phyloP scores from a whole-genome alignment of 2,113 vertebrate species.

The Seriola dumerili region DNA sequence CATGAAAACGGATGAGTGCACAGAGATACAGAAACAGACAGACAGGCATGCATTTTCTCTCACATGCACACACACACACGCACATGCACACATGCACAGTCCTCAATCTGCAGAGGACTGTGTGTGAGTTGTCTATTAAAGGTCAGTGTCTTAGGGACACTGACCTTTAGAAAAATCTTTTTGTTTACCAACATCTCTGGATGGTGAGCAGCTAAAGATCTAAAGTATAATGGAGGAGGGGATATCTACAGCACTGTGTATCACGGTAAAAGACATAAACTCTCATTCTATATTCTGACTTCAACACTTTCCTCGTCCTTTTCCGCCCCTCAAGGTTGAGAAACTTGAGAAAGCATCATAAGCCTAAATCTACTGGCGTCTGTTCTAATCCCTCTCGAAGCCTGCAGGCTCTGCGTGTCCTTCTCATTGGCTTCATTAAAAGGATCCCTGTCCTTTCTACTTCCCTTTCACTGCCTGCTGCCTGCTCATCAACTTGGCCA shows the following conservation, averaged over 20 bases:
- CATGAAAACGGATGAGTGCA: slow-evolving; percentile 24
- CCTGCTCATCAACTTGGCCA: slow-evolving; percentile 65
- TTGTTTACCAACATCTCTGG: slow-evolving; percentile 44
- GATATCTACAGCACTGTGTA: not conserved
- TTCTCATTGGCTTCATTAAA: slow-evolving; percentile 77
- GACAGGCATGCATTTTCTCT: slow-evolving; percentile 12
- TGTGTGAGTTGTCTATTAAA: slow-evolving; percentile 47
- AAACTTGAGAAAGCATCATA: slow-evolving; percentile 50
- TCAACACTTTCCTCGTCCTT: slow-evolving; percentile 32
- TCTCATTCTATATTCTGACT: slow-evolving; percentile 27
- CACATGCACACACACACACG: not conserved
- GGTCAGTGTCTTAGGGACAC: slow-evolving; percentile 41
- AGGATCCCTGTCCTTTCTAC: slow-evolving; percentile 66
- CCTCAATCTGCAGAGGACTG: slow-evolving; percentile 30
- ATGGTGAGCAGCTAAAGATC: slow-evolving; percentile 38
- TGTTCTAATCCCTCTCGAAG: slow-evolving; percentile 68
- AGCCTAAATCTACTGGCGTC: slow-evolving; percentile 54
- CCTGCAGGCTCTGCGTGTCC: slow-evolving; percentile 67
- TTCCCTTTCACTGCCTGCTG: slow-evolving; percentile 59
- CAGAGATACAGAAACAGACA: slow-evolving; percentile 8
- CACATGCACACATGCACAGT: slow-evolving; percentile 6
- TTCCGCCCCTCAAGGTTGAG: slow-evolving; percentile 50
- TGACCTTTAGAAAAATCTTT: slow-evolving; percentile 52
- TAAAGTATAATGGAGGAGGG: not conserved
- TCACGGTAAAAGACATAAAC: slow-evolving; percentile 27